phyloP scores from a whole-genome alignment of 2,797 vertebrate genomes.

The Hyperoplus lanceolatus region DNA sequence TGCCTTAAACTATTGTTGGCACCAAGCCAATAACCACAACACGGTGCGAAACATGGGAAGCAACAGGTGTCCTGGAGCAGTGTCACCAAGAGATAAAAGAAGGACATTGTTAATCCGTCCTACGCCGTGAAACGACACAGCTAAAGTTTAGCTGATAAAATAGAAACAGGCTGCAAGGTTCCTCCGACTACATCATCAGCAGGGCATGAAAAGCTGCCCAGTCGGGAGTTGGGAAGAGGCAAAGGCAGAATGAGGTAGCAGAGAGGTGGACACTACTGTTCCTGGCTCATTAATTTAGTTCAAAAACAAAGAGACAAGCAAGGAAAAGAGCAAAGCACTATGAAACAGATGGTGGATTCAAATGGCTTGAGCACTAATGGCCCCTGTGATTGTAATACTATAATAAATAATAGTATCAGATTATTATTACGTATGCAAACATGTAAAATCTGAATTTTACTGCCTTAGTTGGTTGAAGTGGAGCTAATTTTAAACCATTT shows the following conservation, averaged over 20 bases:
- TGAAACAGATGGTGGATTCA: constrained; percentile 1
- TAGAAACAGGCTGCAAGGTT: constrained; percentile 26
- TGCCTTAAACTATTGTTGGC: constrained; percentile 60
- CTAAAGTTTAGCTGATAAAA: constrained; percentile 50
- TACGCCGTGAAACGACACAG: constrained; percentile 39
- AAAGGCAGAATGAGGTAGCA: constrained; percentile 1
- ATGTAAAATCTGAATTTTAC: too few relatives aligned
- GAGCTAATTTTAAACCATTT: too few relatives aligned
- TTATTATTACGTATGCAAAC: too few relatives aligned
- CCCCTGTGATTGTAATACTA: too few relatives aligned
- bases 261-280: background rate
- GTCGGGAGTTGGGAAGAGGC: constrained; percentile 9
- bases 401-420: too few relatives aligned
- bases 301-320: background rate
- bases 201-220: background rate
- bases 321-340: background rate
- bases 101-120: constrained; percentile 35
- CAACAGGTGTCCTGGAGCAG: constrained; percentile 62
- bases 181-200: constrained; percentile 21
- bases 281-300: background rate
- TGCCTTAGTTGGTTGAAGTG: too few relatives aligned
- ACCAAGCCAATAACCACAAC: constrained; percentile 40
- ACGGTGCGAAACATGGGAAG: constrained; percentile 55
- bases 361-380: background rate
- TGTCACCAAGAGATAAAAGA: constrained; percentile 34